Conservation (phyloP, 2,797 vertebrate genomes). For the Anomalospiza imberbis region DNA sequence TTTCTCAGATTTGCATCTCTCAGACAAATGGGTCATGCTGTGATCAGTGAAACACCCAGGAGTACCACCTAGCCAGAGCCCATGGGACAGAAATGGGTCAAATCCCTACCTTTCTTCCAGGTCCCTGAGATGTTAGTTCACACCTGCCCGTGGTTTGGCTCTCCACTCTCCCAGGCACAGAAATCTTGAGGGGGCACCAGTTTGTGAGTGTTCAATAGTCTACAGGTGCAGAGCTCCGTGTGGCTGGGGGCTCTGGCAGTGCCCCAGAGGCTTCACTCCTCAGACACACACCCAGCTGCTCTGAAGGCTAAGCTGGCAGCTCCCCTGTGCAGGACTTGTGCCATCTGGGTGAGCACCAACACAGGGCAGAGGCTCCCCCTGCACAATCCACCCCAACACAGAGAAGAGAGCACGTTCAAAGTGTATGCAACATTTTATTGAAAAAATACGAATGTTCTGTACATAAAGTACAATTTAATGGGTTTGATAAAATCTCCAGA, state of each 20-base stretch:
- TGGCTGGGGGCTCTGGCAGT: rapidly evolving
- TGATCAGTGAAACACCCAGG: background rate
- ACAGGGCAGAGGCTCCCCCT: background rate
- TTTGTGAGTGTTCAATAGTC: rapidly evolving
- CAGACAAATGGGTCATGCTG: background rate
- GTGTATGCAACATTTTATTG: conserved; percentile 68
- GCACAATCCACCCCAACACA: background rate
- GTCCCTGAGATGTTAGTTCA: rapidly evolving
- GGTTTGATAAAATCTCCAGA: conserved; percentile 43
- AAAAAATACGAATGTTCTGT: conserved; percentile 64
- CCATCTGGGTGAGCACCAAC: rapidly evolving
- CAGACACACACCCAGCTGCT: background rate
- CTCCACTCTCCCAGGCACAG: background rate
- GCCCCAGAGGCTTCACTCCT: background rate
- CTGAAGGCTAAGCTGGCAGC: background rate
- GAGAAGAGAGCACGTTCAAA: background rate
- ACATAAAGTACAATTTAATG: conserved; percentile 58
- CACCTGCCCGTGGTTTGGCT: rapidly evolving
- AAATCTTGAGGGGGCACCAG: background rate
- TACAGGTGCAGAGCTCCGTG: rapidly evolving
- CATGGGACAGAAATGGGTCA: rapidly evolving
- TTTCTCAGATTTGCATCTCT: background rate
- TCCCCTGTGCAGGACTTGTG: rapidly evolving
- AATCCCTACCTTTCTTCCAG: background rate
- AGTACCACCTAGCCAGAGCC: background rate